Evolutionary conservation across 2,888 invertebrate species (phyloP), one percentile per base, ranked within the genome.

Genomic region (Drosophila nigritarsus): DNA sequence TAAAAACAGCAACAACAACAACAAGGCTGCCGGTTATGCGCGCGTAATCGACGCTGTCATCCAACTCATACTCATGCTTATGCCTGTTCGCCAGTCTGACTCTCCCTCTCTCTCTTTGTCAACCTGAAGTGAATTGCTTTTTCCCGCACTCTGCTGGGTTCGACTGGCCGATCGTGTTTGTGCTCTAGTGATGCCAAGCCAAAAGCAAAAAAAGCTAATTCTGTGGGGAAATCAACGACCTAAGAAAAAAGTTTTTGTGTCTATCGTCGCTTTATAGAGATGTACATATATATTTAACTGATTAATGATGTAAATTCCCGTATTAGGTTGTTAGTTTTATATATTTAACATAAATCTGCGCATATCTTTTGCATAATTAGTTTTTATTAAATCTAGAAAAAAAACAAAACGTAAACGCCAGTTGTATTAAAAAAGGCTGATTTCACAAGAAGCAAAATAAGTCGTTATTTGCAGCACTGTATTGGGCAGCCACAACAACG

Each of bases 1-100:
- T 36, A 54, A 63, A 38, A 61, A 29, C n/a, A 38, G n/a, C 24
- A 53, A 20, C 45, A 56, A 54, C 50, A 59, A 63, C 65, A 75
- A 58, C 58, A 78, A 68, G 50, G 45, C 79, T 78, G 83, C 78
- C 87, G 80, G 81, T 78, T 87, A 67, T 68, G 60, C 59, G 66
- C 74, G 78, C 84, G 88, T 83, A 87, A 84, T 82, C 88, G 80
- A 75, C 80, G 56, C 29, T 56, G 61, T 74, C 56, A 69, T 64
- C 60, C 32, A 63, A 53, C 36, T 60, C 29, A 51, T 67, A 53
- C 36, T 60, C 20, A 51, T 68, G 51, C 51, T 36, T 13, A 30
- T 56, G 40, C 67, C 34, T 36, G 40, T 55, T 40, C 24, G 53
- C 51, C 7, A 49, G 53, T 27, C 24, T 49, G 53, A 20, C 20